phyloP scores from a whole-genome alignment of 2,113 vertebrate species.

The Oxyura jamaicensis region DNA sequence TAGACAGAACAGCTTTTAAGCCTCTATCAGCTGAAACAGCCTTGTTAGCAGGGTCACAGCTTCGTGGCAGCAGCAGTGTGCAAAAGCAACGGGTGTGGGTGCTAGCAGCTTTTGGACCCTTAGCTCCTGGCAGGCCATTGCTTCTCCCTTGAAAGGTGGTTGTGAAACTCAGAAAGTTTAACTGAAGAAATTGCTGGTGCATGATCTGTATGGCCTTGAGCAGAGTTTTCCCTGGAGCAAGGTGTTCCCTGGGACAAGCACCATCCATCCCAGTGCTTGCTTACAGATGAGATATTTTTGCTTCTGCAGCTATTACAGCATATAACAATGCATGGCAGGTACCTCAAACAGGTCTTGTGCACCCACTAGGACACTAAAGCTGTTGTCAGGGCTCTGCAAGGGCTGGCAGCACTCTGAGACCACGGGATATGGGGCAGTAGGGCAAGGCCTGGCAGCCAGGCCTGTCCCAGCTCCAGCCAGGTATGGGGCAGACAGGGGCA shows the following conservation, averaged over 20 bases:
- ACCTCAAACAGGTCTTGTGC: too few species aligned
- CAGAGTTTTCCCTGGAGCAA: not conserved
- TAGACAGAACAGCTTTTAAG: not conserved
- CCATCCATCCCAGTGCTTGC: not conserved
- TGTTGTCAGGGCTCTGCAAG: not conserved
- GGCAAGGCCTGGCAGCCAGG: too few species aligned
- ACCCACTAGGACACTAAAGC: not conserved
- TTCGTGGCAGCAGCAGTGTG: accelerated
- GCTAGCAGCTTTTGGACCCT: not conserved
- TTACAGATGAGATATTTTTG: not conserved
- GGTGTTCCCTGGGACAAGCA: not conserved
- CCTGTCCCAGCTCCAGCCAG: not conserved
- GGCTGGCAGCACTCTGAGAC: not conserved
- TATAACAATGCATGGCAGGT: too few species aligned
- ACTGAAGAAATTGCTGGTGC: not conserved
- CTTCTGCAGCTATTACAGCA: not conserved
- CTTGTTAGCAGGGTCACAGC: not conserved
- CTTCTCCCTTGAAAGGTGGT: not conserved
- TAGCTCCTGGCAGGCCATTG: not conserved
- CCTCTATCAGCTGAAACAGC: not conserved
- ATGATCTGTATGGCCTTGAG: not conserved
- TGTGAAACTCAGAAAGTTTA: not conserved
- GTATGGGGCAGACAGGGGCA: not conserved
- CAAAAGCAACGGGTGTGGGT: not conserved
- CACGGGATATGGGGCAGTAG: not conserved